phyloP scores from a whole-genome alignment of 1,140 invertebrate genomes.

The Luehdorfia chinensis region DNA sequence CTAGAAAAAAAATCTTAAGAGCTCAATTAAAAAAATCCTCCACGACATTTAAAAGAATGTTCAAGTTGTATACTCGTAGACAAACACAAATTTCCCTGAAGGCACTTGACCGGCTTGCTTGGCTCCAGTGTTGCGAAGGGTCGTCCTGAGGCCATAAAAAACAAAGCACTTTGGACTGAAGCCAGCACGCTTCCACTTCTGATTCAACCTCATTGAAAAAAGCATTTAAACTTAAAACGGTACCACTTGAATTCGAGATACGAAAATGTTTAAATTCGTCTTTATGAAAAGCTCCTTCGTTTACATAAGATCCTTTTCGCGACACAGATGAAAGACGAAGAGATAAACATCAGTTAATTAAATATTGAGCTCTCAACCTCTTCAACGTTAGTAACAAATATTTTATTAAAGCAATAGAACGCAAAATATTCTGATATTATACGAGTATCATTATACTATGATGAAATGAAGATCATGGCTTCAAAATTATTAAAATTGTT shows the following conservation, averaged over 20 bases:
- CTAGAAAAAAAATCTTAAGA: background rate
- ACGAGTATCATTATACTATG: too few species aligned
- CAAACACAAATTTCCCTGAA: conserved; percentile 42
- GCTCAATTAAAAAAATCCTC: too few species aligned
- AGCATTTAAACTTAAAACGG: conserved; percentile 51
- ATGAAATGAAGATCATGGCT: too few species aligned
- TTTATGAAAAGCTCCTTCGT: conserved; percentile 10
- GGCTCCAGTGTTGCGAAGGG: conserved; percentile 37
- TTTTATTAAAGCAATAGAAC: too few species aligned
- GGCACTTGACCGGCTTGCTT: conserved; percentile 45
- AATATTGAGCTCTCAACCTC: conserved; percentile 6
- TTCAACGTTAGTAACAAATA: conserved; percentile 10
- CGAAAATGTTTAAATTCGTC: conserved; percentile 21
- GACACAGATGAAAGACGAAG: conserved; percentile 6
- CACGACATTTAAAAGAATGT: conserved; percentile 1
- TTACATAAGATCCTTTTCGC: conserved; percentile 10
- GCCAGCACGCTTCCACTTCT: conserved; percentile 49
- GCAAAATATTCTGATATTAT: too few species aligned
- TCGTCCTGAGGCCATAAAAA: conserved; percentile 55
- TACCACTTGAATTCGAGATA: conserved; percentile 43
- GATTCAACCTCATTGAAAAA: conserved; percentile 53
- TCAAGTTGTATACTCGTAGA: conserved; percentile 26
- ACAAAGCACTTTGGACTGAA: conserved; percentile 61
- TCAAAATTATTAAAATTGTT: too few species aligned
- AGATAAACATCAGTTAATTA: conserved; percentile 7